Base-by-base conservation (phyloP, 2,888 invertebrate species). In the Oeneis ivallda region DNA sequence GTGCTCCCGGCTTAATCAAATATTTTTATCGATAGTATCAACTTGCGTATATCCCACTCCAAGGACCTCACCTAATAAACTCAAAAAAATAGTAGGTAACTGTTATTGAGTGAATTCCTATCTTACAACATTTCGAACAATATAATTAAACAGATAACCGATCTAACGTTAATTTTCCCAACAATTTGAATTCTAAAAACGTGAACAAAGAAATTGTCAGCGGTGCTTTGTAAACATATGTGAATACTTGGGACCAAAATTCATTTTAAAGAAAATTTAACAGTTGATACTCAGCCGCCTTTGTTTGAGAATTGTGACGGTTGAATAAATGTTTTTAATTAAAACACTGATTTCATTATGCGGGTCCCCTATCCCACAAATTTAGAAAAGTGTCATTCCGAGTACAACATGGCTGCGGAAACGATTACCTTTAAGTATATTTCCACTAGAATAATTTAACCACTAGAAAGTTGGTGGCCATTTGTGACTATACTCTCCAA, bases 251-350 rank as follows among this genome's bases (percentile, higher is more conserved):
- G 32, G 58, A 45, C 37, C 9, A 50, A 62, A 59, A 65, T 69
- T 69, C 58, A 65, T 69, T 58, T 39, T 65, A 65, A 65, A 69
- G 67, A 67, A 69, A 69, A 65, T 67, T 62, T 59, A 41, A 50
- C 47, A 49, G 61, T 67, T 67, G 49, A 63, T 60, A 67, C 60
- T 39, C 39, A 39, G 45, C 64, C 49, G 61, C 34, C 57, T 43
- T 70, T 68, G 60, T 65, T 67, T 57, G 53, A 45, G 49, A 65
- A 65, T 64, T 41, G 41, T 59, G 34, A 54, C 39, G 67, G 64
- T 19, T 66, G 70, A 65, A 70, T 70, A 26, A 68, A 62, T 19
- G 54, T 47, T 70, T n/a, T 70, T 70, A 70, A 70, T 70, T 67
- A 69, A 69, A 69, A 68, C 66, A 68, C 59, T 67, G 62, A 67